Conservation (phyloP, 1,140 invertebrate genomes). For the Wiebesia pumilae region DNA sequence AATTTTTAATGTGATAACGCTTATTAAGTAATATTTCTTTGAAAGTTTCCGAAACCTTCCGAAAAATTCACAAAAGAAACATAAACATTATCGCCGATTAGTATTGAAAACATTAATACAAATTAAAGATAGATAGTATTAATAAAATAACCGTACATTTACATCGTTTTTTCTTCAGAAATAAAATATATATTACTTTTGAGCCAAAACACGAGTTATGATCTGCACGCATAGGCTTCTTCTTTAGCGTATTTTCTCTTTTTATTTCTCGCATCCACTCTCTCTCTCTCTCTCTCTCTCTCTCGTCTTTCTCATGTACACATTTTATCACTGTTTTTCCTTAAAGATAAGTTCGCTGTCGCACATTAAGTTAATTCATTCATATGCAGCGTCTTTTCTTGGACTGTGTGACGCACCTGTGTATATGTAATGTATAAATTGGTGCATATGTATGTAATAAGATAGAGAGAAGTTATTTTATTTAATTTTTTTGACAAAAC, state of each 20-base stretch:
- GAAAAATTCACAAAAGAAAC: background rate
- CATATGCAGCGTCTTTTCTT: background rate
- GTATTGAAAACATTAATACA: background rate
- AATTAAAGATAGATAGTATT: background rate
- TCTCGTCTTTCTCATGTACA: background rate
- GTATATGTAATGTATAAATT: too few relatives aligned
- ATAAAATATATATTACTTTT: too few relatives aligned
- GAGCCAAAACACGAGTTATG: background rate
- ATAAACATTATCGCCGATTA: background rate
- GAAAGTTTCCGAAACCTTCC: background rate
- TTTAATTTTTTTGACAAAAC: too few relatives aligned
- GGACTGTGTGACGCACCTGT: background rate
- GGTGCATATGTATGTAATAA: too few relatives aligned
- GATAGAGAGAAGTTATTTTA: too few relatives aligned
- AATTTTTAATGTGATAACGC: too few relatives aligned
- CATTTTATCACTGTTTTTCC: background rate
- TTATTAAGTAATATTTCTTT: background rate
- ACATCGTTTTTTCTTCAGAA: background rate
- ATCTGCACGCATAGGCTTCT: background rate
- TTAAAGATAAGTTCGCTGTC: background rate
- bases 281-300: background rate
- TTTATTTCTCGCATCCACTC: background rate
- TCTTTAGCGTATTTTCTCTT: background rate
- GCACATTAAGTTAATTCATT: constrained; percentile 25
- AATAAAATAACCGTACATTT: background rate